Evolutionary conservation across 2,113 vertebrate genomes (phyloP).

Genomic region (Cryptotis parvus): DNA sequence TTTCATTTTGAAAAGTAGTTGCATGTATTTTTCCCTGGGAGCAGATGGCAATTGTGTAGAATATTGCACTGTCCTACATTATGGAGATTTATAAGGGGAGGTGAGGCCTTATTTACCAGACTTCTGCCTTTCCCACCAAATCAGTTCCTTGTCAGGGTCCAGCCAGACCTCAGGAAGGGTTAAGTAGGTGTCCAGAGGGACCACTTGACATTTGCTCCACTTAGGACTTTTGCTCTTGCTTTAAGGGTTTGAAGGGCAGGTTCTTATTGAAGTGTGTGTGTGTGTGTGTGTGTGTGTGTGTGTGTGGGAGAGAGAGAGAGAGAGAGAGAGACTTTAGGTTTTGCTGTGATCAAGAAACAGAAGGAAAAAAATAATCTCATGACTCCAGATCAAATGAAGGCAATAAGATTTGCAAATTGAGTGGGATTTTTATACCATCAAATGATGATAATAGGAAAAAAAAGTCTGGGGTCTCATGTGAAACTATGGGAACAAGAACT

Average conservation of each 20-base stretch:
- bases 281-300: not conserved
- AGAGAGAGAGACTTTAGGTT: slow-evolving; percentile 37
- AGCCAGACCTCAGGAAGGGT: slow-evolving; percentile 85
- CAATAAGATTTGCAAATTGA: slow-evolving; percentile 61
- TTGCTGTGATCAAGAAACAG: slow-evolving; percentile 3
- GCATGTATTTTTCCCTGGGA: slow-evolving; percentile 75
- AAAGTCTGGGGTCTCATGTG: slow-evolving; percentile 82
- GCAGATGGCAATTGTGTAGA: slow-evolving; percentile 60
- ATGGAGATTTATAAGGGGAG: slow-evolving; percentile 80
- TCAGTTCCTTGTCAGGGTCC: slow-evolving; percentile 84
- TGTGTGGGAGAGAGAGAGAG: not conserved
- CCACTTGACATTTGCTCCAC: slow-evolving; percentile 92
- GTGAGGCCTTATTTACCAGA: slow-evolving; percentile 71
- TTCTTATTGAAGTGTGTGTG: slow-evolving; percentile 78
- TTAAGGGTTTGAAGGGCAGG: slow-evolving; percentile 82
- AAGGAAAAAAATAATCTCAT: slow-evolving; percentile 85
- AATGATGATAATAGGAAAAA: slow-evolving; percentile 84
- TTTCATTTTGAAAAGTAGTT: slow-evolving; percentile 72
- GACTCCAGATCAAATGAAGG: slow-evolving; percentile 89
- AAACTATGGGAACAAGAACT: slow-evolving; percentile 81
- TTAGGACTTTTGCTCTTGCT: slow-evolving; percentile 88
- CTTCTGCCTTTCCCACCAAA: slow-evolving; percentile 75
- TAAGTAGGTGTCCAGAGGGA: slow-evolving; percentile 89
- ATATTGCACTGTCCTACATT: slow-evolving; percentile 55
- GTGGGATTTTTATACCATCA: slow-evolving; percentile 84